These are phyloP conservation scores for Carapus acus DNA, from an alignment of 2,797 vertebrate species.

Conservation along the genomic window DNA sequence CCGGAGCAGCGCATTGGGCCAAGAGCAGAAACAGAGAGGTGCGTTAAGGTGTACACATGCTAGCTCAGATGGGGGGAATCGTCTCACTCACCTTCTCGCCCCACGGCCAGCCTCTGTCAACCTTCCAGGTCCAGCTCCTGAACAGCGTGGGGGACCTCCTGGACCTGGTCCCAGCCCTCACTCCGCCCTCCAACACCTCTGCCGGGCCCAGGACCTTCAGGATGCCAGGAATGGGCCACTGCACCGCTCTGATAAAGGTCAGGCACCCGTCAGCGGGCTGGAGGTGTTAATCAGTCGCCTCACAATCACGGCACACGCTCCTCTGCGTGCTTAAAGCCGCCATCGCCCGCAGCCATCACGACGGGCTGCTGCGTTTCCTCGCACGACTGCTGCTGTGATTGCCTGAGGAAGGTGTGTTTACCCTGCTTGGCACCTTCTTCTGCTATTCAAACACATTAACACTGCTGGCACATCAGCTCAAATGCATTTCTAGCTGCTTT, in stretches of 20 bases:
- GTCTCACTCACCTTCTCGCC: constrained; percentile 26
- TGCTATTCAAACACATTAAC: too few relatives aligned
- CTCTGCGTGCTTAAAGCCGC: constrained; percentile 10
- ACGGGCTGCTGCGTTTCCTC: too few relatives aligned
- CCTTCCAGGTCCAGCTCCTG: constrained; percentile 79
- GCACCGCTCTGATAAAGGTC: constrained; percentile 92
- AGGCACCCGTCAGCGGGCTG: constrained; percentile 51
- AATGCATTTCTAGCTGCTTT: too few relatives aligned
- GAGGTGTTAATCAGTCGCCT: constrained; percentile 27
- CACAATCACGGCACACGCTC: constrained; percentile 33
- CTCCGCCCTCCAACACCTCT: constrained; percentile 58
- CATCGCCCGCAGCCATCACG: too few relatives aligned
- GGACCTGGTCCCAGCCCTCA: constrained; percentile 83
- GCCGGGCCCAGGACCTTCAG: constrained; percentile 49
- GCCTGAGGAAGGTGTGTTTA: too few relatives aligned
- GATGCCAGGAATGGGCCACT: constrained; percentile 84
- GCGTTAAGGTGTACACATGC: constrained; percentile 33
- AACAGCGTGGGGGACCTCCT: constrained; percentile 84
- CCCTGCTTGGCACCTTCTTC: too few relatives aligned
- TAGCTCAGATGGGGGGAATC: constrained; percentile 5
- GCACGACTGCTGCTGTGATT: too few relatives aligned
- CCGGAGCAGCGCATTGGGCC: constrained; percentile 78
- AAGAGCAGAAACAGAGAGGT: constrained; percentile 72
- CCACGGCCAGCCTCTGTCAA: constrained; percentile 72
- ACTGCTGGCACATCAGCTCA: too few relatives aligned